phyloP scores from a whole-genome alignment of 30 jellyfish, hydroid and myxozoan genomes.

The Nemopilema nomurai region DNA sequence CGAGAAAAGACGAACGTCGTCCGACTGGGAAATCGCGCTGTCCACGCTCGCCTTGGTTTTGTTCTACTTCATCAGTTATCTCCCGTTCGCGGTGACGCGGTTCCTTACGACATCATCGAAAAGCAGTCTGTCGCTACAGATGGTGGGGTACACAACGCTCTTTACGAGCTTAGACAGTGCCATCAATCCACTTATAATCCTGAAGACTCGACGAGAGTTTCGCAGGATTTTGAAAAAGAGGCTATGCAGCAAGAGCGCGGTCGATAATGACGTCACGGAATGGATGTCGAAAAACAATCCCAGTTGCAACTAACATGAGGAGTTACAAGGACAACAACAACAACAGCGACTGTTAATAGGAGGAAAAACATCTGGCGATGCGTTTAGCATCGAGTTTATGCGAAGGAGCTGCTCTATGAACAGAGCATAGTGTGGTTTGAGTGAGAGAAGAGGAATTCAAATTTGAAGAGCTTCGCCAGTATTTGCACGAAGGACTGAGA shows the following conservation, averaged over 20 bases:
- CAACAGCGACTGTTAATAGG: too few species aligned
- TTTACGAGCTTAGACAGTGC: slow-evolving; percentile 27
- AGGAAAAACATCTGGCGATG: too few species aligned
- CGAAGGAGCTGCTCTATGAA: too few species aligned
- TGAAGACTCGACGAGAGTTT: slow-evolving; percentile 36
- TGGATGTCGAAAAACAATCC: neutral
- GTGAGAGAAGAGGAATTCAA: too few species aligned
- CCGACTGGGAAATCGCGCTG: slow-evolving; percentile 37
- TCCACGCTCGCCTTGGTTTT: slow-evolving; percentile 28
- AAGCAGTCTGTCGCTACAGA: slow-evolving; percentile 4
- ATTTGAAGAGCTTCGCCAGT: too few species aligned
- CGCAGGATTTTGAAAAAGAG: slow-evolving; percentile 19
- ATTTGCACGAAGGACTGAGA: too few species aligned
- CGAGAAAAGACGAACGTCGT: slow-evolving; percentile 10
- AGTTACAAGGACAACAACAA: too few species aligned
- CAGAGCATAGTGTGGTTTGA: too few species aligned
- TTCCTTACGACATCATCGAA: neutral
- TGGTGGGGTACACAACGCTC: slow-evolving; percentile 31
- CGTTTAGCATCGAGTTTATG: too few species aligned
- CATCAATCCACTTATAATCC: slow-evolving; percentile 28
- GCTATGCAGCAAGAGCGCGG: slow-evolving; percentile 4
- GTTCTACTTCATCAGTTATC: slow-evolving; percentile 28
- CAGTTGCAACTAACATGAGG: neutral
- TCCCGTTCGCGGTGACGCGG: slow-evolving; percentile 21
- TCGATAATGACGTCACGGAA: neutral